phyloP scores from a whole-genome alignment of 2,113 vertebrate genomes.

The Crotalus viridis region DNA sequence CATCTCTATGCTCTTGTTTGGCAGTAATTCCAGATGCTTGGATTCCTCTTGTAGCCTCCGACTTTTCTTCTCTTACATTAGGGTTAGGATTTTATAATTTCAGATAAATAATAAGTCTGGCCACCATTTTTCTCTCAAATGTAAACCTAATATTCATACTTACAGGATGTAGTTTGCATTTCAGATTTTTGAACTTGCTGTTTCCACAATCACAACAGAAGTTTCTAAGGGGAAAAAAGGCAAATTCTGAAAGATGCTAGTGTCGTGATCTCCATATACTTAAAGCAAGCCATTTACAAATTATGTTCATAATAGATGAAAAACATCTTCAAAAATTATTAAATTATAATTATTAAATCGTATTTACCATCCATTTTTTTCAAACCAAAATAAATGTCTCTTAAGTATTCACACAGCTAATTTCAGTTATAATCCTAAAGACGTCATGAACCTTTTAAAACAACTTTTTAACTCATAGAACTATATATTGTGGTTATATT shows the following conservation, averaged over 20 bases:
- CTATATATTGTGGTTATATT: not conserved
- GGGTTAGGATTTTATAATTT: not conserved
- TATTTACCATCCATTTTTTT: not conserved
- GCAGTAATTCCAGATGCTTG: not conserved
- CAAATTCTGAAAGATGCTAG: conserved; percentile 36
- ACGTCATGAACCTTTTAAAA: not conserved
- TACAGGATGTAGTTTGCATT: conserved; percentile 86
- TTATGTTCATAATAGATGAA: not conserved
- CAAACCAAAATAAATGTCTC: not conserved
- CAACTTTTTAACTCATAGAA: not conserved
- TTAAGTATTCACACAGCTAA: not conserved
- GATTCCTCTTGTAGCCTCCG: not conserved
- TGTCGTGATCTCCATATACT: fast-evolving
- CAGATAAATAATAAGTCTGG: not conserved
- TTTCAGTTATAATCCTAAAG: not conserved
- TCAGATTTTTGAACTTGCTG: conserved; percentile 85
- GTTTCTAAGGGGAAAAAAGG: conserved; percentile 73
- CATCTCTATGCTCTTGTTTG: not conserved
- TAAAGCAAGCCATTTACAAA: fast-evolving
- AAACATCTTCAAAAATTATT: not conserved
- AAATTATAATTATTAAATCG: not conserved
- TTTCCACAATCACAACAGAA: conserved; percentile 97
- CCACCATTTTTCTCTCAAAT: not conserved
- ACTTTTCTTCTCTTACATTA: too few relatives aligned
- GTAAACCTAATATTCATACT: conserved; percentile 51